Percentiles rank a stretch among this genome's conserved stretches.
Conservation (phyloP, 92 coral and sea anemone genomes). For the Umimayanthus chanpuru region DNA sequence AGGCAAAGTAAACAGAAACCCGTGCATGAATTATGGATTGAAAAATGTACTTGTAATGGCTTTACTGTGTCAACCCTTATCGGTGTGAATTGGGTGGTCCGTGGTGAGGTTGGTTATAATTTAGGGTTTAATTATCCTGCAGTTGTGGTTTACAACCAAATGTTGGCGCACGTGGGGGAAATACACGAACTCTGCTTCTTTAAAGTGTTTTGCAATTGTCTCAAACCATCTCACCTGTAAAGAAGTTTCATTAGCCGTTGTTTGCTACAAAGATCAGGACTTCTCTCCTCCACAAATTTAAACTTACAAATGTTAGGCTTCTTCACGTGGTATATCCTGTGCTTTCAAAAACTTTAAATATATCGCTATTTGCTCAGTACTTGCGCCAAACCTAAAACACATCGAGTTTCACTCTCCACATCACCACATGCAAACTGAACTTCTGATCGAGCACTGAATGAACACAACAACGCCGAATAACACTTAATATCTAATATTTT, state of each 20-base stretch:
- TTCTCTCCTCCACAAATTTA: background rate
- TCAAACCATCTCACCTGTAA: background rate
- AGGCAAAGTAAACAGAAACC: slow-evolving; percentile 25
- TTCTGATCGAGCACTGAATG: background rate
- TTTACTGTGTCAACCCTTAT: slow-evolving; percentile 5
- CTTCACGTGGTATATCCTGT: too few relatives aligned
- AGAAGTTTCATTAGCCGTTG: background rate
- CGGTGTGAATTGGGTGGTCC: slow-evolving; percentile 29
- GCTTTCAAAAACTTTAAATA: too few relatives aligned
- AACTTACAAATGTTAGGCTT: background rate
- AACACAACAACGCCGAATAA: background rate
- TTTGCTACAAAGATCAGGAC: background rate
- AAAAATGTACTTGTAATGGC: background rate
- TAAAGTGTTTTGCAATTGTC: background rate
- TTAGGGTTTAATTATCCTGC: background rate
- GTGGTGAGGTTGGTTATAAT: background rate
- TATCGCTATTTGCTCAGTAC: background rate
- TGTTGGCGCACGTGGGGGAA: slow-evolving; percentile 28
- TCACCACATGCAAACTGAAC: background rate
- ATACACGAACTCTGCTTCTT: background rate
- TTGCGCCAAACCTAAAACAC: background rate
- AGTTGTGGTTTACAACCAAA: slow-evolving; percentile 11
- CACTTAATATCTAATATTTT: background rate
- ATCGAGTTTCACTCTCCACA: background rate
- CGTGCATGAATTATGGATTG: background rate